A percentile compares a stretch with the other conserved stretches of the same genome.
Evolutionary conservation across 2,888 invertebrate genomes (phyloP).

Genomic region (Rotaria socialis): DNA sequence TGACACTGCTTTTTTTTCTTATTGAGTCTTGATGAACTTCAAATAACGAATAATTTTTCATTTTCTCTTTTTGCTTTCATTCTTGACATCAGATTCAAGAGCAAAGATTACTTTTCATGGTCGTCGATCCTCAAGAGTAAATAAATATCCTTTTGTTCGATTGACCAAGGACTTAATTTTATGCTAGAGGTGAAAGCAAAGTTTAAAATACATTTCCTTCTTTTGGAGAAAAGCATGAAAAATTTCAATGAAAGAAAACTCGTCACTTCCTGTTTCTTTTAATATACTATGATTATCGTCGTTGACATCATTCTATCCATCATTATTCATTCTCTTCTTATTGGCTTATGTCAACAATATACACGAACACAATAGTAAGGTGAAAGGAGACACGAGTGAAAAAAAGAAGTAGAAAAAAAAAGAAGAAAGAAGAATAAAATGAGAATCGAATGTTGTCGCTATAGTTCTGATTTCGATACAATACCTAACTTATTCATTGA

Average conservation of each 20-base stretch:
- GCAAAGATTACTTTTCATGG: background rate
- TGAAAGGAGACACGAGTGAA: background rate
- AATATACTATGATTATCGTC: background rate
- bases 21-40: no score
- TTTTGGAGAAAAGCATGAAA: background rate
- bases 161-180: no score
- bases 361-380: background rate
- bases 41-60: no score
- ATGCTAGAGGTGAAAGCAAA: no score
- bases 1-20: no score
- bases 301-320: background rate
- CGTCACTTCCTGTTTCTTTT: background rate
- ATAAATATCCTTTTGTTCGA: background rate
- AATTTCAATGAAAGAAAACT: background rate
- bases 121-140: background rate
- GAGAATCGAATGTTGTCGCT: background rate
- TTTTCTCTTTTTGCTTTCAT: background rate
- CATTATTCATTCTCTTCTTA: background rate
- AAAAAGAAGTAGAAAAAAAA: background rate
- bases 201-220: no score
- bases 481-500: background rate
- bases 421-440: background rate
- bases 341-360: constrained; percentile 1
- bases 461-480: background rate
- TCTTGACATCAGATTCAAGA: background rate